Evolutionary conservation across 2,797 vertebrate species (phyloP).

Genomic region (Pangasius djambal): DNA sequence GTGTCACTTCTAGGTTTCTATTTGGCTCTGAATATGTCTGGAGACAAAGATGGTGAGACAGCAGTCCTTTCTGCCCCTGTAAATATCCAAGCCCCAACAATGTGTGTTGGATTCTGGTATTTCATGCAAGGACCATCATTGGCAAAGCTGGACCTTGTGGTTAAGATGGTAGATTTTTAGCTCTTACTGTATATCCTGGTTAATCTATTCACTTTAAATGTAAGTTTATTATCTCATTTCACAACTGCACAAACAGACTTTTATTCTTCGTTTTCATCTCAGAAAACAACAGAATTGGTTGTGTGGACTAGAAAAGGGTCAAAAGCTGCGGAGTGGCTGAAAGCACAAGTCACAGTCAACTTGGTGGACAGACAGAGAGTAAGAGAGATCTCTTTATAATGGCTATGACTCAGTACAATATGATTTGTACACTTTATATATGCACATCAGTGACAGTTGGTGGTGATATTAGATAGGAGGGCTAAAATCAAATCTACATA

Average conservation of each 20-base stretch:
- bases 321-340: constrained; percentile 71
- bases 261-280: constrained; percentile 18
- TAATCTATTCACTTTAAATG: not conserved
- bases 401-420: not conserved
- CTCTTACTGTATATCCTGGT: not conserved
- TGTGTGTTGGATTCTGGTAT: constrained; percentile 79
- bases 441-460: not conserved
- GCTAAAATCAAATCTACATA: not conserved
- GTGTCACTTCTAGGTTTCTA: constrained; percentile 68
- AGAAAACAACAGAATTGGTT: constrained; percentile 65
- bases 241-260: not conserved
- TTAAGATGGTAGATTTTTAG: constrained; percentile 63
- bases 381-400: constrained; percentile 18
- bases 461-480: not conserved
- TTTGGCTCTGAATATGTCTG: constrained; percentile 72
- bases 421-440: not conserved
- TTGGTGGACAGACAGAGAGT: constrained; percentile 58
- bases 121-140: constrained; percentile 76
- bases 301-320: constrained; percentile 72
- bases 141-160: constrained; percentile 69
- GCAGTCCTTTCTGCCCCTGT: constrained; percentile 67
- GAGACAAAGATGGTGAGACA: constrained; percentile 56
- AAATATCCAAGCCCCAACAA: constrained; percentile 34
- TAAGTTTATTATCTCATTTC: not conserved
- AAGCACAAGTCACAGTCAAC: constrained; percentile 68